Base-by-base conservation (phyloP, 2,113 vertebrate genomes). In the Megaceryle maxima region DNA sequence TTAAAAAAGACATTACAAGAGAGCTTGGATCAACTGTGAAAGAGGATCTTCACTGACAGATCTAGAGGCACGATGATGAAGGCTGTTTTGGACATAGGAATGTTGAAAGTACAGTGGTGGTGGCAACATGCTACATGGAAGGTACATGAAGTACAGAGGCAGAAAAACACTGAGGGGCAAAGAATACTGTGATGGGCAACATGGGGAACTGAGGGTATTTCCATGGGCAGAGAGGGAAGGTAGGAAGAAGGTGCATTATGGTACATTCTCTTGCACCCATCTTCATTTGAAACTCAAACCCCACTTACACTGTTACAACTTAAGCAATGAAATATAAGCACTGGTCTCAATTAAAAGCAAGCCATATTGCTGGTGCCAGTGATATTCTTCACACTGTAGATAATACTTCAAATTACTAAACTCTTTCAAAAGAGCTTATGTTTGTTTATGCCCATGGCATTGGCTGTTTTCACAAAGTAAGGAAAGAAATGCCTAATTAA, bases 371-470 rank as follows among this genome's bases (percentile, higher is more conserved):
- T 55, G 26, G 35, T 64, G 1, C 1, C 35, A 21, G 39, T 48
- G 48, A 56, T n/a, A 19, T 69, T 85, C 35, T 88, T 88, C 35
- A 62, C 12, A 7, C 33, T 92, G 24, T 2, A 22, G 25, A 72
- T 31, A 35, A 33, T 25, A 43, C 57, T 93, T 79, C 59, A 92
- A 88, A 93, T 19, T 37, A 68, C 37, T 7, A 90, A 64, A 13
- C 8, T 80, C 19, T 86, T 31, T 69, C 44, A 73, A 83, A 85
- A 92, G n/a, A 90, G 72, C 91, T 69, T 41, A 9, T 88, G 44
- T 86, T 95, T 93, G 82, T 95, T 97, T 93, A 88, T 50, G 83
- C 96, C 94, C 1, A 10, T 31, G 85, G 85, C 95, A 80, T 57
- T 48, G 57, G 59, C 69, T 74, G 41, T 25, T 87, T 92, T 78